Evolutionary conservation across 2,113 vertebrate genomes (phyloP), one percentile per base, ranked within the genome.

Genomic region (Megaptera novaeangliae): DNA sequence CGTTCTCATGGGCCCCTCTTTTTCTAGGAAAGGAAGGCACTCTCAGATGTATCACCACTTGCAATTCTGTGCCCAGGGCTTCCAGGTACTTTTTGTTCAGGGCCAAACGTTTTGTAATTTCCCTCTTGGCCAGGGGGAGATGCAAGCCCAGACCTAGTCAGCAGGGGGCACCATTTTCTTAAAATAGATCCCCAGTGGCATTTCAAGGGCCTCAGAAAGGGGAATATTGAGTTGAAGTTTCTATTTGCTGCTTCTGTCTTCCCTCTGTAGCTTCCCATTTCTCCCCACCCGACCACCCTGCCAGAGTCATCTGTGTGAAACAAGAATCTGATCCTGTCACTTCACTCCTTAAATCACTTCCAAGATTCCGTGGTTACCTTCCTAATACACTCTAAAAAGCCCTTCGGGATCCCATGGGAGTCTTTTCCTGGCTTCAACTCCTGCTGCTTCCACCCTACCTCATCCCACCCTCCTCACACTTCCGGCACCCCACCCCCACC

Each of bases 111-210:
- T 57, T 55, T 59, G 7, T 78, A 14, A 91, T 95, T 95, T 97
- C 64, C 59, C 69, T 9, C 8, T 77, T 61, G 92, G 61, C 52
- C 44, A 3, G 3, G 4, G 46, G 4, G 52, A 66, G 23, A 14
- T 55, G 96, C 90, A 96, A 94, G 52, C 41, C 68, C 57, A 85
- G 57, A 41, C 9, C 0, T 18, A 0, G 82, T 92, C 98, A 88
- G 94, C 96, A 98, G 97, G 92, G 97, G 96, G 80, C 96, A 95
- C 80, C 87, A 95, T 97, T 88, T 87, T 97, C 96, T 78, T 92
- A 97, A 96, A 96, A 25, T 94, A 93, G 94, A 94, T 95, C 72
- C 89, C 82, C 64, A 46, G 64, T 27, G 11, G 57, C 5, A 23
- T 59, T 91, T 29, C 88, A 44, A 41, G 94, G 88, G 25, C 55